A percentile compares a stretch with the other conserved stretches of the same genome.
phyloP scores from a whole-genome alignment of 2,888 invertebrate species.

The Mythimna albipuncta region DNA sequence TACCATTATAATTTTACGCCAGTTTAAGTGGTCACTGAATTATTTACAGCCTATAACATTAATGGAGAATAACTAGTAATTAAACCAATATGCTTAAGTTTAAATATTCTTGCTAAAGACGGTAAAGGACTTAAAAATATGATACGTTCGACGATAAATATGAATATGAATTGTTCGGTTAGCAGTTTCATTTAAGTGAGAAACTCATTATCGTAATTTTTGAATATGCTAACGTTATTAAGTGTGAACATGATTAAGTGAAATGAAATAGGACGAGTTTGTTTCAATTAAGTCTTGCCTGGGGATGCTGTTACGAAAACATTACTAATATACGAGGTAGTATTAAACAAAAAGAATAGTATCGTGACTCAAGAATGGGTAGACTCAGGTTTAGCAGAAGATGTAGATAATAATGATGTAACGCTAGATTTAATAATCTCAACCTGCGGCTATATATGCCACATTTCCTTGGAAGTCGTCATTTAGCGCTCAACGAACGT shows the following conservation, averaged over 20 bases:
- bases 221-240: slow-evolving; percentile 14
- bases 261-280: slow-evolving; percentile 16
- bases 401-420: slow-evolving; percentile 21
- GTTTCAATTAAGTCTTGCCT: slow-evolving; percentile 5
- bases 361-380: not conserved
- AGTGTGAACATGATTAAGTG: slow-evolving; percentile 24
- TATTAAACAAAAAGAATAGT: not conserved
- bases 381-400: not conserved
- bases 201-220: slow-evolving; percentile 14
- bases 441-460: slow-evolving; percentile 7
- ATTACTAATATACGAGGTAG: not conserved
- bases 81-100: slow-evolving; percentile 62
- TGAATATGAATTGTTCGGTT: slow-evolving; percentile 21
- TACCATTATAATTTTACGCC: slow-evolving; percentile 70
- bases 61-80: slow-evolving; percentile 68
- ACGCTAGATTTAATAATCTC: slow-evolving; percentile 25
- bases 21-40: slow-evolving; percentile 70
- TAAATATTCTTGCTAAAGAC: slow-evolving; percentile 39
- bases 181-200: slow-evolving; percentile 26
- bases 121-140: slow-evolving; percentile 2
- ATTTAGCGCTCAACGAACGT: slow-evolving; percentile 45
- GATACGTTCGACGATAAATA: not conserved
- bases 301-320: not conserved
- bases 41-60: slow-evolving; percentile 75
- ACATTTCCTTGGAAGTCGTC: slow-evolving; percentile 49